Conservation (phyloP, 2,888 invertebrate genomes). For the Pristionchus exspectatus region DNA sequence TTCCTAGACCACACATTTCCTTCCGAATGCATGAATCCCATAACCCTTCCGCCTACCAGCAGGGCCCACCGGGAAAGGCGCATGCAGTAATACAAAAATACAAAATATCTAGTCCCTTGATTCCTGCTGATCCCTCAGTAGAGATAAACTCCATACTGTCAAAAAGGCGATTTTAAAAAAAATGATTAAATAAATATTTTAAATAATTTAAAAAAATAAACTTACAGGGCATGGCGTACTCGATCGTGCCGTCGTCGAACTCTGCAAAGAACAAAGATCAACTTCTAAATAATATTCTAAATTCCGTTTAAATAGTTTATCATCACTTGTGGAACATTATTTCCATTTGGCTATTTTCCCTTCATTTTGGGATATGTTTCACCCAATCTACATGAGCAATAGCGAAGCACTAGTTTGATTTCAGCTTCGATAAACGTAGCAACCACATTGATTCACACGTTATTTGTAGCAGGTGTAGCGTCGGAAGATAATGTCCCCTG, state of each 20-base stretch:
- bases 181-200: neutral
- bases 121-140: no score
- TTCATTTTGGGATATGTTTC: neutral
- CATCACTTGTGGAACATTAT: no score
- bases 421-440: no score
- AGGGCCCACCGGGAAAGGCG: no score
- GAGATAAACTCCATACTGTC: no score
- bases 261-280: constrained; percentile 44
- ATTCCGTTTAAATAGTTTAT: no score
- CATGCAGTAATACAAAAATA: no score
- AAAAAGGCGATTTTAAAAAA: neutral
- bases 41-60: neutral
- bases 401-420: no score
- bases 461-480: no score
- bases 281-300: neutral
- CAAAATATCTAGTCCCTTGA: no score
- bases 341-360: neutral
- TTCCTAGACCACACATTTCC: neutral
- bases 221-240: constrained; percentile 21
- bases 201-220: neutral
- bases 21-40: neutral
- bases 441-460: no score
- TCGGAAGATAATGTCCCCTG: neutral
- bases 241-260: constrained; percentile 7
- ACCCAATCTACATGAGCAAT: neutral